Base-by-base conservation (phyloP, 2,797 vertebrate genomes). In the Rhinella marina region DNA sequence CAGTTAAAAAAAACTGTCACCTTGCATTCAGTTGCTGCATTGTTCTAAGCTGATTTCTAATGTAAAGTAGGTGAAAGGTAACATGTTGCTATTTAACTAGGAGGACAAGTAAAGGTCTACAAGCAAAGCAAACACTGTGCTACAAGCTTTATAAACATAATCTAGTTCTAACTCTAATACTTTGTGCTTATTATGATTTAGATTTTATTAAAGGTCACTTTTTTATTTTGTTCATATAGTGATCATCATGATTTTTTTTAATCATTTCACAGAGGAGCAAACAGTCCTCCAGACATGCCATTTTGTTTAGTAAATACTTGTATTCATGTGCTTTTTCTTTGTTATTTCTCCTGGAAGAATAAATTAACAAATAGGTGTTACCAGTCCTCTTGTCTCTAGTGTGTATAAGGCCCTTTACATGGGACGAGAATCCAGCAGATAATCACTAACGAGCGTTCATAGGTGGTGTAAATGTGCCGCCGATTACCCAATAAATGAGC, bases 51-150 rank as follows among this genome's bases (percentile, higher is more conserved):
- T 56, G 6, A 56, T 56, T 56, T 78, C n/a, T 9, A 10, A 25
- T 57, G n/a, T 56, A 29, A 56, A 57, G n/a, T 78, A 56, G 52
- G 54, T 25, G 50, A 78, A 78, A 56, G 76, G n/a, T 56, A 78
- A 56, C 13, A 56, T 1, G 27, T 25, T 78, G 76, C n/a, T 57
- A 10, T 78, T 3, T 27, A 27, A 54, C 1, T 56, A 27, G 23
- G 52, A 78, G 76, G 25, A 17, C 13, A 57, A 27, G 52, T 57
- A 78, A 78, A 78, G n/a, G 76, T 78, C 76, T 57, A 27, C n/a
- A 78, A 78, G 76, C 48, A 50, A 23, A 52, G 25, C 29, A 50
- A 50, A 76, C 41, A 76, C 19, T 13, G 41, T 52, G 4, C 3
- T 57, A 16, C 57, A 27, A 19, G n/a, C 5, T 52, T 23, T 13